Base-by-base conservation (phyloP, 2,888 invertebrate genomes). In the Xiphydria camelus region DNA sequence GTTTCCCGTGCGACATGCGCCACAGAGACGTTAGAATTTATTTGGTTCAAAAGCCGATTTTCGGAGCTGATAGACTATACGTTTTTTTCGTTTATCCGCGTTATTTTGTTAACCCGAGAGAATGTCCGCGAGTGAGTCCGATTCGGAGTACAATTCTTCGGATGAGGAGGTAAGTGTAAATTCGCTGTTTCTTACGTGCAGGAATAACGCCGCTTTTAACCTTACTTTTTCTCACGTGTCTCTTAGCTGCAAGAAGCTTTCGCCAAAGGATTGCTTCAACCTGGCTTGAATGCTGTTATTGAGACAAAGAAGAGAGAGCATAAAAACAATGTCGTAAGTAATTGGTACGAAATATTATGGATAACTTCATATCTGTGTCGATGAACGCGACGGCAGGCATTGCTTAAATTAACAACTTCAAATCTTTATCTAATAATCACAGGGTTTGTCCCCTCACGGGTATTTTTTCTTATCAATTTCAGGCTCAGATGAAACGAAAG, bases 171-270 rank as follows among this genome's bases (percentile, higher is more conserved):
- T 83, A 68, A 66, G 55, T 61, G 45, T 6, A 21, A 22, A 25
- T 12, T 4, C 17, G 68, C 64, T 9, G 64, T 71, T 29, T 75
- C 76, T 1, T 76, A 76, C 34, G 62, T 68, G 15, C 75, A 76
- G 64, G 76, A 75, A 59, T 35, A 48, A 55, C n/a, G 5, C 12
- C 5, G 2, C 6, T n/a, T 14, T 40, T 41, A 22, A 36, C 45
- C 49, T 38, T 51, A 39, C 32, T 43, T 34, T 51, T 49, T 35
- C 23, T 17, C 29, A 35, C 15, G 36, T 53, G 49, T 53, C 57
- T 78, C 77, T 41, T 68, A 95, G 94, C 76, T 97, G 43, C 94
- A 93, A 84, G 88, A 89, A 69, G 94, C 95, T 0, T 92, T 94
- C 73, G 86, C 86, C 0, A 84, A 86, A 62, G 95, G 95, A 1